A percentile compares a stretch with the other conserved stretches of the same genome.
These are phyloP conservation scores for Oscheius onirici DNA, from an alignment of 2,888 invertebrate species.

Conservation along the genomic window DNA sequence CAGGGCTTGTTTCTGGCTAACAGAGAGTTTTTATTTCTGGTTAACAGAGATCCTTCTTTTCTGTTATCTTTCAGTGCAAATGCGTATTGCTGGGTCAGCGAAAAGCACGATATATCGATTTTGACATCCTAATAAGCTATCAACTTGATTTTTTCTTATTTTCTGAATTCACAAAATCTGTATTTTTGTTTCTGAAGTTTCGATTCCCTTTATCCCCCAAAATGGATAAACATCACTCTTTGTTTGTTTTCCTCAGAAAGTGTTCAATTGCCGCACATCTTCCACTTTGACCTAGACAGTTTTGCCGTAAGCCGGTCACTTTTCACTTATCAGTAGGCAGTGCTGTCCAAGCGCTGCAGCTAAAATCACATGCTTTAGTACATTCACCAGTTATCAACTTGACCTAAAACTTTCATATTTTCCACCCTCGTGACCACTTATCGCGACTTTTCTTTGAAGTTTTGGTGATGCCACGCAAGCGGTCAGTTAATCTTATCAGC, in stretches of 20 bases:
- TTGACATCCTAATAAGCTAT: no score
- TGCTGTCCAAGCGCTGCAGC: not conserved
- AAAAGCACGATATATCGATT: no score
- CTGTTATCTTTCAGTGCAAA: no score
- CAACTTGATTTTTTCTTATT: no score
- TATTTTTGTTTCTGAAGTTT: no score
- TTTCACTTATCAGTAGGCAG: not conserved
- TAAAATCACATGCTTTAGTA: not conserved
- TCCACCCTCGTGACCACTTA: not conserved
- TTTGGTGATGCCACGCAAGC: conserved; percentile 3
- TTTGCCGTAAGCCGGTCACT: not conserved
- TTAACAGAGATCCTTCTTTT: no score
- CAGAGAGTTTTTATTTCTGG: no score
- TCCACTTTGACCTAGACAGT: not conserved
- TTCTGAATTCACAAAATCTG: no score
- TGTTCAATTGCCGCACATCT: not conserved
- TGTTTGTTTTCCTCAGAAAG: no score
- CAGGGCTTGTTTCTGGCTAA: no score
- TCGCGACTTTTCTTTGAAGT: not conserved
- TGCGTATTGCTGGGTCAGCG: no score
- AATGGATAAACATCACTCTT: not conserved
- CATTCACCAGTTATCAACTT: not conserved
- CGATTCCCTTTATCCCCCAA: not conserved
- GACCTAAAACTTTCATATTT: not conserved
- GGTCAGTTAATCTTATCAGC: conserved; percentile 26